A percentile compares a stretch with the other conserved stretches of the same genome.
These are phyloP conservation scores for Thunnus albacares DNA, from an alignment of 2,797 vertebrate species.

Conservation along the genomic window DNA sequence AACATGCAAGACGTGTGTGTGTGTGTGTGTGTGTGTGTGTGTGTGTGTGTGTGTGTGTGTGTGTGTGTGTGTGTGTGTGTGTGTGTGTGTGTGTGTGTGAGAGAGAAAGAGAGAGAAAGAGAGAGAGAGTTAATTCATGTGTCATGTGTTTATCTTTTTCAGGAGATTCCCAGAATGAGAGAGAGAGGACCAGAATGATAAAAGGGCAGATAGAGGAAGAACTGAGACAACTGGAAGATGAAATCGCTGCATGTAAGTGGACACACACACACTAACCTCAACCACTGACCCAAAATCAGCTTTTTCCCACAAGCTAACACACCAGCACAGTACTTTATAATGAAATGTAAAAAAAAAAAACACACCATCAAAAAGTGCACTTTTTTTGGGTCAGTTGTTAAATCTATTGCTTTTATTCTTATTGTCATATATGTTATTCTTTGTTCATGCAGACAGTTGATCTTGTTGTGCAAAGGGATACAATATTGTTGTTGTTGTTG, in stretches of 20 bases:
- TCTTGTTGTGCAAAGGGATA: not conserved
- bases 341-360: not conserved
- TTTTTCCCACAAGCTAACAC: no score
- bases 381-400: not conserved
- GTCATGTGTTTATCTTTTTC: conserved; percentile 51
- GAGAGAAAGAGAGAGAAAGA: no score
- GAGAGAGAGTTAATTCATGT: not conserved
- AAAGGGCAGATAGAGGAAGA: conserved; percentile 92
- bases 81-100: no score
- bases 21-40: not conserved
- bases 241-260: conserved; percentile 91
- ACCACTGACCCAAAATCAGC: no score
- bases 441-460: not conserved
- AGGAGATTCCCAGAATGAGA: conserved; percentile 66
- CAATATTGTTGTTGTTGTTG: no score
- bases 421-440: not conserved
- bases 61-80: no score
- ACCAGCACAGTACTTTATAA: not conserved
- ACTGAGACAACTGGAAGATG: conserved; percentile 90
- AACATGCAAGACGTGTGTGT: not conserved
- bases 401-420: not conserved
- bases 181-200: conserved; percentile 75
- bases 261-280: conserved; percentile 1
- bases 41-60: not conserved
- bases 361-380: not conserved